A percentile compares a stretch with the other conserved stretches of the same genome.
phyloP scores from a whole-genome alignment of 2,113 vertebrate genomes.

The Oplegnathus fasciatus region DNA sequence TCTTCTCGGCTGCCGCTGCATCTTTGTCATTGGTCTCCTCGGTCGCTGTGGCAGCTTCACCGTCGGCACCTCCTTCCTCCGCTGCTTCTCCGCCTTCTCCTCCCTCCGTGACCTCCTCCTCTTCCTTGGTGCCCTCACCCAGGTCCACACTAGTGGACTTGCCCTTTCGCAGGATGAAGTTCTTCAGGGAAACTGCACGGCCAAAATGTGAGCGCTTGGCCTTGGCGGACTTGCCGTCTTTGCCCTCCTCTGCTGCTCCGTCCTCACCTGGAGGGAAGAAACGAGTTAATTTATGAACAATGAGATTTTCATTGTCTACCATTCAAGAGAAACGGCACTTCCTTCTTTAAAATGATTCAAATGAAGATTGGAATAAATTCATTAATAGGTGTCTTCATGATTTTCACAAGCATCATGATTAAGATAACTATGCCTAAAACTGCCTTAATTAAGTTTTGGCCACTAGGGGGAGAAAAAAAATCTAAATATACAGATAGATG shows the following conservation, averaged over 20 bases:
- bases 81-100: slow-evolving; percentile 52
- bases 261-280: slow-evolving; percentile 75
- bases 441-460: neutral
- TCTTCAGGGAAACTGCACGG: slow-evolving; percentile 87
- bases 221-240: slow-evolving; percentile 83
- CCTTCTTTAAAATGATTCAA: neutral
- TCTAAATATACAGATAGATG: too few species aligned
- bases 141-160: slow-evolving; percentile 84
- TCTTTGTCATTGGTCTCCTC: slow-evolving; percentile 61
- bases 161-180: slow-evolving; percentile 87
- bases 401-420: neutral
- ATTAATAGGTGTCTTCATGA: neutral
- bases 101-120: slow-evolving; percentile 57
- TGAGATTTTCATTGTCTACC: neutral
- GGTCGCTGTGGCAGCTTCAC: slow-evolving; percentile 30
- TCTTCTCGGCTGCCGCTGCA: slow-evolving; percentile 37
- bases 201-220: slow-evolving; percentile 84
- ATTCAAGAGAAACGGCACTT: neutral
- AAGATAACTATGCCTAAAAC: neutral
- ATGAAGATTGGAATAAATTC: too few species aligned
- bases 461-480: neutral
- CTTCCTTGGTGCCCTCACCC: slow-evolving; percentile 79
- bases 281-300: neutral
- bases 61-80: slow-evolving; percentile 51
- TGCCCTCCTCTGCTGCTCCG: slow-evolving; percentile 74